These are phyloP conservation scores for Noctua comes DNA, from an alignment of 2,888 invertebrate species.

Conservation along the genomic window DNA sequence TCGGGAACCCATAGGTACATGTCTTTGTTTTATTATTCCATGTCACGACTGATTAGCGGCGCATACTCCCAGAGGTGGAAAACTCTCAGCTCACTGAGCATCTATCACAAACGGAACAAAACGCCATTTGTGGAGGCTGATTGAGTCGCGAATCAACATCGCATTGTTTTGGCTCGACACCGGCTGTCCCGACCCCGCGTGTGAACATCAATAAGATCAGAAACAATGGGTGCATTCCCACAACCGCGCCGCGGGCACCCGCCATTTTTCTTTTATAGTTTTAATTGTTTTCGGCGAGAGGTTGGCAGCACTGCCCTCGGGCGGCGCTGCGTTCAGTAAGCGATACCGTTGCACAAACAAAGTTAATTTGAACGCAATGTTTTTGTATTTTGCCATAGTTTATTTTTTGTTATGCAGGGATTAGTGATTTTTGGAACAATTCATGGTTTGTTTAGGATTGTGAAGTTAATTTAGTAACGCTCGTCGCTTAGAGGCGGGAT, in stretches of 20 bases:
- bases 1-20: slow-evolving; percentile 3
- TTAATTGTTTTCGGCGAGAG: slow-evolving; percentile 87
- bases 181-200: slow-evolving; percentile 67
- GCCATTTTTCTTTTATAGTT: slow-evolving; percentile 77
- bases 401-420: slow-evolving; percentile 68
- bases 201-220: slow-evolving; percentile 74
- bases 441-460: slow-evolving; percentile 57
- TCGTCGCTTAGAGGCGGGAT: slow-evolving; percentile 4
- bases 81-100: slow-evolving; percentile 64
- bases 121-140: slow-evolving; percentile 68
- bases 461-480: slow-evolving; percentile 34
- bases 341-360: slow-evolving; percentile 76
- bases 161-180: slow-evolving; percentile 69
- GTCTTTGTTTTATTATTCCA: slow-evolving; percentile 60
- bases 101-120: slow-evolving; percentile 68
- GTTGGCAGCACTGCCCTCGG: slow-evolving; percentile 83
- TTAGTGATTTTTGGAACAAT: slow-evolving; percentile 62
- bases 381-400: slow-evolving; percentile 69
- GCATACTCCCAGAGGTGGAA: slow-evolving; percentile 63
- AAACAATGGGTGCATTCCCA: slow-evolving; percentile 85
- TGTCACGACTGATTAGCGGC: slow-evolving; percentile 57
- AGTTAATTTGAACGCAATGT: slow-evolving; percentile 70
- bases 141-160: slow-evolving; percentile 68
- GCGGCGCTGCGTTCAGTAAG: slow-evolving; percentile 73
- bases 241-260: slow-evolving; percentile 81